Conservation (phyloP, 2,113 vertebrate species). For the Geothlypis trichas region DNA sequence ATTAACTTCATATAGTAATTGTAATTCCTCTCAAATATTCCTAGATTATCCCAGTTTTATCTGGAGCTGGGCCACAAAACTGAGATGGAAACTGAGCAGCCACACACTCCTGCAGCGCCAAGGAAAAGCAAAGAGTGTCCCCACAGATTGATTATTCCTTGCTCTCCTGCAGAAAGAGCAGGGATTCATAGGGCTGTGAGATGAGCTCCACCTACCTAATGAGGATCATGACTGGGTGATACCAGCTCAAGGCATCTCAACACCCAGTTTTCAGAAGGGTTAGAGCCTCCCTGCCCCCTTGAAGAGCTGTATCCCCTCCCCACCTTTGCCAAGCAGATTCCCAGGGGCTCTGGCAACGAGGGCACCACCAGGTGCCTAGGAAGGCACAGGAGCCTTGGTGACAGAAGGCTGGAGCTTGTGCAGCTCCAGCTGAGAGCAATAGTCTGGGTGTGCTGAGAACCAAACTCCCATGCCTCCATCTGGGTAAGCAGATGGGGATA, state of each 20-base stretch:
- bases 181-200: background rate
- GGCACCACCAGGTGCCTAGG: accelerated
- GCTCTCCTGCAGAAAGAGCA: background rate
- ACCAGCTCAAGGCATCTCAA: background rate
- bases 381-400: background rate
- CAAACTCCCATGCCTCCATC: background rate
- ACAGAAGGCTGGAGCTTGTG: background rate
- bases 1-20: accelerated
- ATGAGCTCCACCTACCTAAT: accelerated
- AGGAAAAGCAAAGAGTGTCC: accelerated
- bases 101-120: background rate
- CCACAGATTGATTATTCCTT: background rate
- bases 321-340: background rate
- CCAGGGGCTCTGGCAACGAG: background rate
- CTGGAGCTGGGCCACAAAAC: background rate
- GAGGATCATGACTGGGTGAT: background rate
- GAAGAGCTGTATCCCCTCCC: background rate
- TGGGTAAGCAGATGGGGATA: background rate
- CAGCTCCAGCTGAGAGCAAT: background rate
- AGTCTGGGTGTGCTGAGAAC: background rate
- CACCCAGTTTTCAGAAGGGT: accelerated
- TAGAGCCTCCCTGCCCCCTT: background rate
- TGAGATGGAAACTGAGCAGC: background rate
- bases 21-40: background rate
- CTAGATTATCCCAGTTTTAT: background rate